phyloP scores from a whole-genome alignment of 2,797 vertebrate species.

The Orestias chungarensis region DNA sequence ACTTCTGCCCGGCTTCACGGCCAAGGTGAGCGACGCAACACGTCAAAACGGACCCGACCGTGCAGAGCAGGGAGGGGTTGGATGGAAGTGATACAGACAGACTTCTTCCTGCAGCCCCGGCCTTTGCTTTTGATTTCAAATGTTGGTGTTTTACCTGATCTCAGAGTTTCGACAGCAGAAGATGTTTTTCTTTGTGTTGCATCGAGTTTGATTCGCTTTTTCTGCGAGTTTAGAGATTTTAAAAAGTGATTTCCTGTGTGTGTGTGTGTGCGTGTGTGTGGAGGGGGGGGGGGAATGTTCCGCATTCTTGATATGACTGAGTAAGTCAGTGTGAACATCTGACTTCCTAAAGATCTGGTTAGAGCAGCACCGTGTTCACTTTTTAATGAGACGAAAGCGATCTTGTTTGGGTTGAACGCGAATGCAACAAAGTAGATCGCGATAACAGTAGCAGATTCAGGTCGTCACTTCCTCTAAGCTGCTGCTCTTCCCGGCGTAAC shows the following conservation, averaged over 20 bases:
- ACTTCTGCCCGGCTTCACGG: constrained; percentile 86
- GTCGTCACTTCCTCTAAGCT: constrained; percentile 88
- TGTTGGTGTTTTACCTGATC: background rate
- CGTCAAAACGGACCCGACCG: constrained; percentile 17
- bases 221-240: constrained; percentile 7
- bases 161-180: constrained; percentile 8
- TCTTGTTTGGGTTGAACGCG: background rate
- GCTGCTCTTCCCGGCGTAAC: constrained; percentile 75
- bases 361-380: accelerated
- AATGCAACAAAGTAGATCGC: constrained; percentile 62
- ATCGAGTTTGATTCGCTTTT: background rate
- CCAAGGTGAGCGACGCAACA: constrained; percentile 85
- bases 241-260: constrained; percentile 65
- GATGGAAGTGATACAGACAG: constrained; percentile 38
- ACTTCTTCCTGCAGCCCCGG: constrained; percentile 45
- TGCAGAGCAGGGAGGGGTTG: constrained; percentile 61
- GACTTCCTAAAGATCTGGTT: background rate
- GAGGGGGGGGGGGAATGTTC: constrained; percentile 61
- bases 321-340: constrained; percentile 44
- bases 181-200: background rate
- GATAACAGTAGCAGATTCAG: constrained; percentile 65
- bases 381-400: background rate
- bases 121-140: too few species aligned
- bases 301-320: constrained; percentile 74
- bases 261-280: constrained; percentile 1